phyloP scores from a whole-genome alignment of 2,113 vertebrate species.

The Aptenodytes forsteri region DNA sequence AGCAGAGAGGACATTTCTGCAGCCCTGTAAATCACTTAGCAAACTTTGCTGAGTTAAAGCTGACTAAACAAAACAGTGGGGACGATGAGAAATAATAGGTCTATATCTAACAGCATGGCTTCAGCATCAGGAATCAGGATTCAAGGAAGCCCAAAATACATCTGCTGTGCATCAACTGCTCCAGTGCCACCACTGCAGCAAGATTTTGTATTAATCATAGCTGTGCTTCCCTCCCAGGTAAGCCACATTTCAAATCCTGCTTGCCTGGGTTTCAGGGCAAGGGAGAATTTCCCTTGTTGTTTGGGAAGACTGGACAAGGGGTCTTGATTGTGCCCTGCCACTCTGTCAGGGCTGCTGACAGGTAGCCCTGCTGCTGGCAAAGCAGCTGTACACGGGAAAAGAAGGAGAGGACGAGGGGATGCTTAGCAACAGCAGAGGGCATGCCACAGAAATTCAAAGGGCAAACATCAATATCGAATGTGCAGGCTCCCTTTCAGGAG shows the following conservation, averaged over 20 bases:
- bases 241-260: background rate
- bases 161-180: background rate
- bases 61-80: background rate
- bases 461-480: background rate
- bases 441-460: background rate
- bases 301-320: background rate
- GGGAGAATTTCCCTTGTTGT: background rate
- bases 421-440: background rate
- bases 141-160: background rate
- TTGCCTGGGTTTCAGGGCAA: background rate
- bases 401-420: background rate
- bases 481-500: background rate
- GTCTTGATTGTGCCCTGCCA: background rate
- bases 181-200: rapidly evolving
- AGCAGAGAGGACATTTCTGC: background rate
- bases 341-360: background rate
- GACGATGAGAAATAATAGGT: background rate
- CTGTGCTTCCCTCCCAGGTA: background rate
- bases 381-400: background rate
- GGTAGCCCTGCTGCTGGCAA: background rate
- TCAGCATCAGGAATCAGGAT: background rate
- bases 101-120: background rate
- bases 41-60: constrained; percentile 3
- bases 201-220: background rate
- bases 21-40: constrained; percentile 45